A percentile compares a stretch with the other conserved stretches of the same genome.
These are phyloP conservation scores for Allochrocebus solatus DNA, from an alignment of 2,797 vertebrate species.

Conservation along the genomic window DNA sequence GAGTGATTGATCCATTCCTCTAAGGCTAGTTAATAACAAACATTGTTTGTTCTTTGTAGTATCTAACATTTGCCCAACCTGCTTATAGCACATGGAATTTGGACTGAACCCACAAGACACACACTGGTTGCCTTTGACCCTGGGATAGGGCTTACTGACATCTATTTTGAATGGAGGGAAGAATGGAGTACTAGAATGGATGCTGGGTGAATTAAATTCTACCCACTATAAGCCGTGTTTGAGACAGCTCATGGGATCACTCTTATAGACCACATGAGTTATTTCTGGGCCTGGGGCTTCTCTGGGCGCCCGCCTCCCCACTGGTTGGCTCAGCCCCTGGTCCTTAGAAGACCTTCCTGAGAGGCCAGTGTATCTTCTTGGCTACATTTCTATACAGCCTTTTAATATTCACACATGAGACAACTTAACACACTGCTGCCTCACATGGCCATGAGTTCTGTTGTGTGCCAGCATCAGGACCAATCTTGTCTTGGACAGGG, in stretches of 20 bases:
- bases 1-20: not conserved
- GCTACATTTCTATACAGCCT: not conserved
- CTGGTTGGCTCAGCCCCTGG: not conserved
- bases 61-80: not conserved
- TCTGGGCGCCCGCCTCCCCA: not conserved
- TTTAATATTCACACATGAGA: conserved; percentile 16
- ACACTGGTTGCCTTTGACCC: not conserved
- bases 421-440: not conserved
- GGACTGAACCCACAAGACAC: not conserved
- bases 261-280: not conserved
- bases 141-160: not conserved
- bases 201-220: not conserved
- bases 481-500: not conserved
- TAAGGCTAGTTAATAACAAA: conserved; percentile 2
- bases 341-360: not conserved
- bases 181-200: not conserved
- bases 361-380: not conserved
- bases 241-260: not conserved
- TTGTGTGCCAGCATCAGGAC: not conserved
- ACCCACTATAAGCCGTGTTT: not conserved
- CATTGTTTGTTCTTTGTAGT: not conserved
- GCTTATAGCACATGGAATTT: not conserved
- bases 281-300: not conserved
- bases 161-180: not conserved
- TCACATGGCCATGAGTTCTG: not conserved